These are phyloP conservation scores for Trilocha varians DNA, from an alignment of 2,888 invertebrate genomes.

Conservation along the genomic window DNA sequence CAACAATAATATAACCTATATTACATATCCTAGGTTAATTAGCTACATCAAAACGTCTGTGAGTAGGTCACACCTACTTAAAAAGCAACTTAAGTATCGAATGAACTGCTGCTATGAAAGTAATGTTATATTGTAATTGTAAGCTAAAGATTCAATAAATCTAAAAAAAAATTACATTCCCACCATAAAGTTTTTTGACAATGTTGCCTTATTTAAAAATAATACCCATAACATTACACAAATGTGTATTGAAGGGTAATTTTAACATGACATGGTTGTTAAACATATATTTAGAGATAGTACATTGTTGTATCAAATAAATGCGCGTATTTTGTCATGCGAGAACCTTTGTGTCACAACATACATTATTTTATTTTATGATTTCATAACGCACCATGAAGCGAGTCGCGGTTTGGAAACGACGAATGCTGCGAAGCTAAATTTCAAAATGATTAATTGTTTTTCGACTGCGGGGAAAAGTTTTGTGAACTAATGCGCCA, in stretches of 20 bases:
- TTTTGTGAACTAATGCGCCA: constrained; percentile 24
- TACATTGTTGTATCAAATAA: constrained; percentile 65
- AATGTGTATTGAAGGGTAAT: constrained; percentile 38
- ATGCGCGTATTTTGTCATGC: constrained; percentile 63
- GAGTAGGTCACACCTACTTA: too few relatives aligned
- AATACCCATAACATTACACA: constrained; percentile 6
- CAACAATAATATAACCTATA: too few relatives aligned
- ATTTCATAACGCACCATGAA: constrained; percentile 61
- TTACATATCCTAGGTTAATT: too few relatives aligned
- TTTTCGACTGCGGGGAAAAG: constrained; percentile 1
- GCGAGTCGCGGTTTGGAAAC: constrained; percentile 51
- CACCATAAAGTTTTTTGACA: constrained; percentile 1
- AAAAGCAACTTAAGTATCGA: too few relatives aligned
- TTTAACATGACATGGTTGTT: constrained; percentile 56
- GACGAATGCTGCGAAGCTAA: constrained; percentile 44
- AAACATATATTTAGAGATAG: constrained; percentile 45
- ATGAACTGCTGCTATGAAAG: too few relatives aligned
- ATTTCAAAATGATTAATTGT: constrained; percentile 21
- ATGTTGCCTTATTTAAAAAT: background rate
- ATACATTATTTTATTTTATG: constrained; percentile 68
- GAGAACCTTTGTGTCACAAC: constrained; percentile 68
- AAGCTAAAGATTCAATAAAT: too few relatives aligned
- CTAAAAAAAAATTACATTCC: too few relatives aligned
- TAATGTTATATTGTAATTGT: too few relatives aligned
- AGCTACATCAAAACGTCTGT: too few relatives aligned